Conservation (phyloP, 2,888 invertebrate genomes). For the Lepas anatifera region DNA sequence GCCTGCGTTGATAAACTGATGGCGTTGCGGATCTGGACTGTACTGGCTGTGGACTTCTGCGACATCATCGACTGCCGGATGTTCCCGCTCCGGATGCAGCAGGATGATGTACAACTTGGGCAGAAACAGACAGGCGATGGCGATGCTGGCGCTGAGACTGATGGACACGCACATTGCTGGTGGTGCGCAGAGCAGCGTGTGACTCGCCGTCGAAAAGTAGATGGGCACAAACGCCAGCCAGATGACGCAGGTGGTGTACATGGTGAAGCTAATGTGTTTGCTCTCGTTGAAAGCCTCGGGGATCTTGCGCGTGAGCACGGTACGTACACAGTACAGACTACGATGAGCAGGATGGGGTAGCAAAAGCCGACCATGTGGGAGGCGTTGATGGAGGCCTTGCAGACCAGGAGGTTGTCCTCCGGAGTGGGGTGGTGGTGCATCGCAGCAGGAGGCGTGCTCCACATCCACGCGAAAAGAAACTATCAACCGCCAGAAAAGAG, state of each 20-base stretch:
- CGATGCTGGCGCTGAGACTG: slow-evolving; percentile 84
- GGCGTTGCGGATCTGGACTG: slow-evolving; percentile 16
- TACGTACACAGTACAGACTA: slow-evolving; percentile 84
- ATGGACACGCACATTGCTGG: slow-evolving; percentile 94
- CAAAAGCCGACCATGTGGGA: slow-evolving; percentile 90
- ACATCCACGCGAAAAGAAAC: slow-evolving; percentile 88
- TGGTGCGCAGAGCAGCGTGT: slow-evolving; percentile 56
- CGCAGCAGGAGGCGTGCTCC: slow-evolving; percentile 76
- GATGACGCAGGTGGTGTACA: slow-evolving; percentile 97
- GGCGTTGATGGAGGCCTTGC: slow-evolving; percentile 81
- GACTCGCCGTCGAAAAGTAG: slow-evolving; percentile 86
- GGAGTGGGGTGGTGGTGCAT: slow-evolving; percentile 82
- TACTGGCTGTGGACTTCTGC: slow-evolving; percentile 23
- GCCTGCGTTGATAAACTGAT: slow-evolving; percentile 13
- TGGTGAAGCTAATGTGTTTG: slow-evolving; percentile 96
- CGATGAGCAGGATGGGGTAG: slow-evolving; percentile 62
- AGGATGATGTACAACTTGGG: slow-evolving; percentile 88
- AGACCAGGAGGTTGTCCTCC: slow-evolving; percentile 84
- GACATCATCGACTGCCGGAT: slow-evolving; percentile 54
- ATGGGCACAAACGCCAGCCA: slow-evolving; percentile 97
- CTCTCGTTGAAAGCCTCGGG: slow-evolving; percentile 99
- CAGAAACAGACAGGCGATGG: slow-evolving; percentile 81
- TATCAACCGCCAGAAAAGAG: too few relatives aligned
- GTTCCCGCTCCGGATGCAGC: slow-evolving; percentile 75
- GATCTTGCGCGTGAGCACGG: slow-evolving; percentile 86